Evolutionary conservation across 2,888 invertebrate species (phyloP).

Genomic region (Hydrotaea diabolus): DNA sequence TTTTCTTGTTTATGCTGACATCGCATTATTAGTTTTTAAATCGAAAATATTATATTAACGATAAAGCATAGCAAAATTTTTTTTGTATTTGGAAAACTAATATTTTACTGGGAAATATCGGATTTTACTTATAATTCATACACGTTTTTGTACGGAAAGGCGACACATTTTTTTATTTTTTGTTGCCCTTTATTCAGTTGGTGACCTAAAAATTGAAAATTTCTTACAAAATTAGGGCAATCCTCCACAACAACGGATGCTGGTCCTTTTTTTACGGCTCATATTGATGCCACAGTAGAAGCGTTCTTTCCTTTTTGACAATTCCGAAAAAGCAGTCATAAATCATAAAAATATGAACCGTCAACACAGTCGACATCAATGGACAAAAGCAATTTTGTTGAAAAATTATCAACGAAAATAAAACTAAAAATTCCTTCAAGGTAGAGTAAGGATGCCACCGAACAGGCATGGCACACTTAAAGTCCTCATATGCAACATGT

Average conservation of each 20-base stretch:
- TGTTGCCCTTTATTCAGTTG: background rate
- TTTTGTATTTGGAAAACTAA: too few relatives aligned
- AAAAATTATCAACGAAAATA: conserved; percentile 39
- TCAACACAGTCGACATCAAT: conserved; percentile 61
- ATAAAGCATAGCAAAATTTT: too few relatives aligned
- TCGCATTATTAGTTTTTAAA: too few relatives aligned
- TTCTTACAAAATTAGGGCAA: conserved; percentile 26
- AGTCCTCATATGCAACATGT: conserved; percentile 36
- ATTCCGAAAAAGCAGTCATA: conserved; percentile 60
- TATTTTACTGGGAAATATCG: background rate
- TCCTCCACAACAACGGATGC: background rate
- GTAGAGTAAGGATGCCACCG: conserved; percentile 40
- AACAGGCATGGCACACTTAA: conserved; percentile 12
- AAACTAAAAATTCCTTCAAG: conserved; percentile 42
- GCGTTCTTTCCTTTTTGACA: conserved; percentile 54
- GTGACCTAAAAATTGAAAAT: conserved; percentile 15
- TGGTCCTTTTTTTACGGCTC: conserved; percentile 4
- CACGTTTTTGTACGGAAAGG: background rate
- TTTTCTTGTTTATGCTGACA: too few relatives aligned
- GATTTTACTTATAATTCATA: background rate
- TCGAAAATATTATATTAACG: too few relatives aligned
- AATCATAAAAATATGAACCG: conserved; percentile 70
- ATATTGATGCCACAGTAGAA: conserved; percentile 28
- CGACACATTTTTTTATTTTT: background rate
- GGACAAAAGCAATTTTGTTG: conserved; percentile 56